phyloP scores from a whole-genome alignment of 2,888 invertebrate genomes.

The Clistopyga incitator region DNA sequence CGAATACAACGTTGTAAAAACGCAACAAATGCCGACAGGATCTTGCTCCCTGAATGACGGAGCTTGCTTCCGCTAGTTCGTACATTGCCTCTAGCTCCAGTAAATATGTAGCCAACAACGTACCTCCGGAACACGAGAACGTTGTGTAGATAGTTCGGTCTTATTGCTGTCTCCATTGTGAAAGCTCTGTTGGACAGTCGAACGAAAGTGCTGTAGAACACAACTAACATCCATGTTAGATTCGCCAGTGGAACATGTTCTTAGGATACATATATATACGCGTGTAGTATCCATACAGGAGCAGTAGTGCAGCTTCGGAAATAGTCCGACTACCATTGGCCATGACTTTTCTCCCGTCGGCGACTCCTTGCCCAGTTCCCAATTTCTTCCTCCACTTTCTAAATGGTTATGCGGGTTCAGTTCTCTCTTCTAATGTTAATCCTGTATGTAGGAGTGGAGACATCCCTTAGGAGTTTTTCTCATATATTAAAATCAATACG shows the following conservation, averaged over 20 bases:
- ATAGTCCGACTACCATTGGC: constrained; percentile 21
- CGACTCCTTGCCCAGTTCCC: neutral
- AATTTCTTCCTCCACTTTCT: neutral
- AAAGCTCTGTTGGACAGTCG: constrained; percentile 30
- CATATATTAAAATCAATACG: neutral
- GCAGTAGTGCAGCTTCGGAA: constrained; percentile 13
- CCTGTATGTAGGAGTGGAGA: neutral
- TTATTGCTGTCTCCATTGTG: constrained; percentile 36
- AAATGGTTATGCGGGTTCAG: neutral
- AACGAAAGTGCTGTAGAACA: constrained; percentile 28
- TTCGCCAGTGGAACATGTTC: neutral
- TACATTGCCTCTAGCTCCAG: constrained; percentile 16
- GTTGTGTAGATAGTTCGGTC: constrained; percentile 56
- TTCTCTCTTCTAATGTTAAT: neutral
- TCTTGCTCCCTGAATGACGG: constrained; percentile 18
- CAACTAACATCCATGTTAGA: constrained; percentile 42
- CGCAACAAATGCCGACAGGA: constrained; percentile 20
- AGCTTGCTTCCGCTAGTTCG: constrained; percentile 19
- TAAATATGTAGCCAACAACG: constrained; percentile 56
- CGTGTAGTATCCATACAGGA: constrained; percentile 16
- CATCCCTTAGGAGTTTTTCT: neutral
- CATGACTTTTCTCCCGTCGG: neutral
- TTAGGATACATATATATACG: neutral
- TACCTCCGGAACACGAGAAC: constrained; percentile 39
- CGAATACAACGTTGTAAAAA: constrained; percentile 16